These are phyloP conservation scores for Gallinago media DNA, from an alignment of 2,113 vertebrate species.

Conservation along the genomic window DNA sequence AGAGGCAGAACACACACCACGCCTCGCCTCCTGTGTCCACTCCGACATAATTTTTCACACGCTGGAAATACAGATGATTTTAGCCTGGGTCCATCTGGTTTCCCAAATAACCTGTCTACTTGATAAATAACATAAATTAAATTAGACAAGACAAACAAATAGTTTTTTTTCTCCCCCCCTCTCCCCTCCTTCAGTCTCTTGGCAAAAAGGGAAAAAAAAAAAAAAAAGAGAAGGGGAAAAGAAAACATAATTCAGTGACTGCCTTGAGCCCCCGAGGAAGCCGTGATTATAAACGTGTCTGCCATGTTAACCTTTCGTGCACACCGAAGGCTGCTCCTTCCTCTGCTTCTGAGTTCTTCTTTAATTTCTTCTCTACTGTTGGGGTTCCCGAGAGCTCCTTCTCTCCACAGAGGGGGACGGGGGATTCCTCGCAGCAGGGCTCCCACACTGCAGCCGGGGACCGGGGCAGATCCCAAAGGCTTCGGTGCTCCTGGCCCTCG, in stretches of 20 bases:
- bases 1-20: background rate
- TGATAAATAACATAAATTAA: conserved; percentile 89
- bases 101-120: conserved; percentile 88
- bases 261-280: conserved; percentile 48
- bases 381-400: background rate
- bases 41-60: conserved; percentile 77
- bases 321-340: background rate
- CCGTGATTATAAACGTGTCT: conserved; percentile 63
- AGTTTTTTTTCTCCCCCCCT: conserved; percentile 55
- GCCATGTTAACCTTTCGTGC: conserved; percentile 58
- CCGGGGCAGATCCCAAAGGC: rapidly evolving
- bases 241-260: conserved; percentile 62
- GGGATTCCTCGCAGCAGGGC: rapidly evolving
- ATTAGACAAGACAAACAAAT: conserved; percentile 86
- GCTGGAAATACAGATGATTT: conserved; percentile 83
- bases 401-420: background rate
- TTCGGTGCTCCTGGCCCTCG: background rate
- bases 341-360: background rate
- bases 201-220: conserved; percentile 13
- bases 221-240: background rate
- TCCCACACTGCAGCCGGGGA: rapidly evolving
- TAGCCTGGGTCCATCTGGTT: conserved; percentile 85
- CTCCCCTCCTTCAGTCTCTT: conserved; percentile 48
- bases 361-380: background rate
- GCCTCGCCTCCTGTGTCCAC: conserved; percentile 56